A percentile compares a stretch with the other conserved stretches of the same genome.
These are phyloP conservation scores for Belonocnema kinseyi DNA, from an alignment of 1,140 invertebrate genomes.

Conservation along the genomic window DNA sequence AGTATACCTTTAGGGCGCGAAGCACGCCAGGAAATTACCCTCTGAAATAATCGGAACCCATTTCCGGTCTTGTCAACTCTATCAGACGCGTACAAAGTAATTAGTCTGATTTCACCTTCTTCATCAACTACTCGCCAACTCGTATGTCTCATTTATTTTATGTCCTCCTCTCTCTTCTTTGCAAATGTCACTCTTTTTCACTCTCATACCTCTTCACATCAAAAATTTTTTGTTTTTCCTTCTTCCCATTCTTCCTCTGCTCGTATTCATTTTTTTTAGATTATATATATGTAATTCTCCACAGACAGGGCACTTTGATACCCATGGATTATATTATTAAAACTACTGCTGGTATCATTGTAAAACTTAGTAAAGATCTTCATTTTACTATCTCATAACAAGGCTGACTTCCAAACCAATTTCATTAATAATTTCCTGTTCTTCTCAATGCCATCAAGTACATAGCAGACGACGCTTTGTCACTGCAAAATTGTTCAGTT, in stretches of 20 bases:
- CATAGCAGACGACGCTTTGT: no score
- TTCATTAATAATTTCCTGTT: no score
- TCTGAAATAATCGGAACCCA: slow-evolving; percentile 17
- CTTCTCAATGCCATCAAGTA: no score
- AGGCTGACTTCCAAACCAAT: no score
- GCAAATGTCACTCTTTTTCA: slow-evolving; percentile 18
- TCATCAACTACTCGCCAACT: background rate
- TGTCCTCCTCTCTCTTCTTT: background rate
- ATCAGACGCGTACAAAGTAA: slow-evolving; percentile 30
- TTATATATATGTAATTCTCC: no score
- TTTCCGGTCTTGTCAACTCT: slow-evolving; percentile 25
- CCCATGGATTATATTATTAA: no score
- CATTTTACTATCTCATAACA: no score
- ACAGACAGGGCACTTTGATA: no score
- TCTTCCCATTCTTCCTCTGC: background rate
- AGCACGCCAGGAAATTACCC: slow-evolving; percentile 20
- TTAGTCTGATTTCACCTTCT: slow-evolving; percentile 28
- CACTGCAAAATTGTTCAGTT: no score
- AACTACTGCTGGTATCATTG: no score
- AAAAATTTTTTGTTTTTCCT: background rate
- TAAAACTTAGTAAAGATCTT: no score
- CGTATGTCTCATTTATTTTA: background rate
- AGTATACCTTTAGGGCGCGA: slow-evolving; percentile 2
- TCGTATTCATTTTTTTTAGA: background rate
- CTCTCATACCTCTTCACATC: background rate